Evolutionary conservation across 2,113 vertebrate genomes (phyloP).

Genomic region (Eublepharis macularius): DNA sequence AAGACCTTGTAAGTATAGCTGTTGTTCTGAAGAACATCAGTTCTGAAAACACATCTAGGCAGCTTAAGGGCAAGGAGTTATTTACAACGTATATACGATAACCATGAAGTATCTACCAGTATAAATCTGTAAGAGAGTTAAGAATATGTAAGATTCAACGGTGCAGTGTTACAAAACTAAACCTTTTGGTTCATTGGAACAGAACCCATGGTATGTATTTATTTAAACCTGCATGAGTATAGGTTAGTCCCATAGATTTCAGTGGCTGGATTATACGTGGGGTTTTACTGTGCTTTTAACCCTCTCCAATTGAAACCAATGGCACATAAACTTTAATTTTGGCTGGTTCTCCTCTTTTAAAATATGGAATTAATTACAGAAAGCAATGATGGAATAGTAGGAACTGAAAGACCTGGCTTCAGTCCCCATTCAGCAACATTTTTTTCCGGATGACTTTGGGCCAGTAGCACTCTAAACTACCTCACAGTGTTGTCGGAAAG

Average conservation of each 20-base stretch:
- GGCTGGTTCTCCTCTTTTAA: background rate
- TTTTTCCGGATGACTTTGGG: no score
- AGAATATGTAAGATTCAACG: background rate
- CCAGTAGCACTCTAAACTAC: no score
- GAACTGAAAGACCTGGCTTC: no score
- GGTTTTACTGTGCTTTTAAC: background rate
- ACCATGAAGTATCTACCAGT: conserved; percentile 1
- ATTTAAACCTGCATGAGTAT: background rate
- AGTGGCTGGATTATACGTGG: background rate
- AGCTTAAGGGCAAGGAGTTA: background rate
- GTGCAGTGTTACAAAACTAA: background rate
- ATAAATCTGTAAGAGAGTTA: background rate
- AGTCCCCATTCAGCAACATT: no score
- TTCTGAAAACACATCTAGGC: background rate
- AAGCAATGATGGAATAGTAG: no score
- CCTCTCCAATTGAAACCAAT: background rate
- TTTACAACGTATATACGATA: background rate
- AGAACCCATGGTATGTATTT: background rate
- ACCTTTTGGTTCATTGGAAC: background rate
- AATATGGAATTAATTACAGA: no score
- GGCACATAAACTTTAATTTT: background rate
- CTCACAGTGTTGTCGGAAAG: no score
- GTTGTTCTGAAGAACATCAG: background rate
- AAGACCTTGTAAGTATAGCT: conserved; percentile 76
- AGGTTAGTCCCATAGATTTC: background rate